Evolutionary conservation across 2,797 vertebrate species (phyloP).

Genomic region (Chelon auratus): DNA sequence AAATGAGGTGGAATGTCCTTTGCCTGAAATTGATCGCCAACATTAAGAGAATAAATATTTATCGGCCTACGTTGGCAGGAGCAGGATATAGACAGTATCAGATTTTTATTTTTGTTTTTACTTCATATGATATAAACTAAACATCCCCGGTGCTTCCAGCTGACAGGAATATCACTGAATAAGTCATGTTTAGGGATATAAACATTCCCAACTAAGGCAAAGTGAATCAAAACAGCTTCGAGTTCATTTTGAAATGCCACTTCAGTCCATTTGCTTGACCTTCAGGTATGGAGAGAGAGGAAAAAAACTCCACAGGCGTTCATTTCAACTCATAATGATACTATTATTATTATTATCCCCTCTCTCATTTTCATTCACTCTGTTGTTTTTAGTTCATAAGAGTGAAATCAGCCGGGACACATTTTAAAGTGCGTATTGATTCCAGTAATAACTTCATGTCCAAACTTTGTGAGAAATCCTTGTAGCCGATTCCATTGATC

Average conservation of each 20-base stretch:
- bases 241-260: conserved; percentile 45
- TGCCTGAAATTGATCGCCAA: conserved; percentile 43
- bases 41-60: conserved; percentile 63
- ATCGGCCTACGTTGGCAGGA: conserved; percentile 21
- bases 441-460: conserved; percentile 63
- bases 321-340: conserved; percentile 44
- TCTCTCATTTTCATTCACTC: conserved; percentile 32
- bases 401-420: conserved; percentile 39
- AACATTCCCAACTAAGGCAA: conserved; percentile 62
- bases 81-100: conserved; percentile 46
- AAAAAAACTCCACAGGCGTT: conserved; percentile 35
- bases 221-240: conserved; percentile 62
- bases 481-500: conserved; percentile 66
- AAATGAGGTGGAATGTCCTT: conserved; percentile 6
- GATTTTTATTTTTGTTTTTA: conserved; percentile 9
- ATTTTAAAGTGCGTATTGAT: conserved; percentile 60
- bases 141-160: conserved; percentile 52
- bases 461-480: conserved; percentile 69
- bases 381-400: conserved; percentile 16
- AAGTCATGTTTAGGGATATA: conserved; percentile 69
- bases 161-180: conserved; percentile 67
- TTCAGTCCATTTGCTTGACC: conserved; percentile 48
- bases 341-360: conserved; percentile 29
- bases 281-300: conserved; percentile 37
- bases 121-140: conserved; percentile 52